These are phyloP conservation scores for Xestia xanthographa DNA, from an alignment of 2,888 invertebrate species.

Conservation along the genomic window DNA sequence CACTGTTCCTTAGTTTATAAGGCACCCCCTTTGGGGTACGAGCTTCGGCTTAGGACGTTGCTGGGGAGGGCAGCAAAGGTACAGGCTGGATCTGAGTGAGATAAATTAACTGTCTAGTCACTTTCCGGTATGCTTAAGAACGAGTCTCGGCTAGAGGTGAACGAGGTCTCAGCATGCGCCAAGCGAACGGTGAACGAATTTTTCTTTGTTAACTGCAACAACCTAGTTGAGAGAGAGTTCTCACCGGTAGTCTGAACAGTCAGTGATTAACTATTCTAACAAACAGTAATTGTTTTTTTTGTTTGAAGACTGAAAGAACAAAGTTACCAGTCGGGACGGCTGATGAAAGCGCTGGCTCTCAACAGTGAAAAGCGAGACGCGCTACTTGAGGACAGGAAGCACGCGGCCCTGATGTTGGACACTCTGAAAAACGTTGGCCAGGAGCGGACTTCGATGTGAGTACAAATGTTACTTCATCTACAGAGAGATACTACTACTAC, in stretches of 20 bases:
- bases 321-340: conserved; percentile 85
- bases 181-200: not conserved
- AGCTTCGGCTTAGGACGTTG: no score
- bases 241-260: not conserved
- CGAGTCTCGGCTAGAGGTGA: not conserved
- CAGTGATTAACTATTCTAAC: not conserved
- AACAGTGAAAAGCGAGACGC: conserved; percentile 86
- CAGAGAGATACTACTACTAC: no score
- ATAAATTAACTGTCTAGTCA: not conserved
- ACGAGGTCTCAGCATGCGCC: no score
- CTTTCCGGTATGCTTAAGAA: not conserved
- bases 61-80: no score
- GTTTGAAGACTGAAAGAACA: conserved; percentile 82
- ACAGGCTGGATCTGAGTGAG: no score
- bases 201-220: not conserved
- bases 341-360: conserved; percentile 84
- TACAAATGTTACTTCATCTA: conserved; percentile 41
- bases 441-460: conserved; percentile 82
- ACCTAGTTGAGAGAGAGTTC: not conserved
- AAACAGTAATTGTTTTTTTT: not conserved
- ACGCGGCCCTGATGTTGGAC: conserved; percentile 88
- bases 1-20: no score
- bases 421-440: conserved; percentile 88
- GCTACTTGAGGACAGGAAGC: conserved; percentile 87
- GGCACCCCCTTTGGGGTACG: no score